These are phyloP conservation scores for Nesoenas mayeri DNA, from an alignment of 2,113 vertebrate genomes.

Conservation along the genomic window DNA sequence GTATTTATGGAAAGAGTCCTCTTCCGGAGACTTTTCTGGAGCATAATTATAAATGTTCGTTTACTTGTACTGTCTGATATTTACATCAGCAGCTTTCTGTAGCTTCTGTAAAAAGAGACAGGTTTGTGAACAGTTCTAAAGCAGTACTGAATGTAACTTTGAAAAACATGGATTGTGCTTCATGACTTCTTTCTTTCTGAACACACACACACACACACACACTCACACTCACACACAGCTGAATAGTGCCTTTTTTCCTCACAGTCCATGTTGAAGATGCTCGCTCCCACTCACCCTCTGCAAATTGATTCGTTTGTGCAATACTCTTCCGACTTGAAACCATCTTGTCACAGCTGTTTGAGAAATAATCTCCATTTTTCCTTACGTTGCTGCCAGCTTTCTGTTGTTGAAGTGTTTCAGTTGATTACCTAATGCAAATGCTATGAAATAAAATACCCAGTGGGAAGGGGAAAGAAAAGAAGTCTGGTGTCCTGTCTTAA, in stretches of 20 bases:
- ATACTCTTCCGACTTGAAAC: conserved; percentile 69
- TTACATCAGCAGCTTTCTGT: conserved; percentile 42
- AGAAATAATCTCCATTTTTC: conserved; percentile 66
- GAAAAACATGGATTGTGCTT: conserved; percentile 72
- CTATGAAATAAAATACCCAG: conserved; percentile 76
- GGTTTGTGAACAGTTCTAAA: conserved; percentile 65
- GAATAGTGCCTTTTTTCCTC: conserved; percentile 75
- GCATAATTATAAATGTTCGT: conserved; percentile 35
- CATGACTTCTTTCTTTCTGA: conserved; percentile 59
- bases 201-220: conserved; percentile 34
- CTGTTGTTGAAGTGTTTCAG: conserved; percentile 76
- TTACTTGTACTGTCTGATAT: conserved; percentile 40
- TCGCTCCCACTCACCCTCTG: conserved; percentile 23
- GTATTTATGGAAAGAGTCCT: conserved; percentile 56
- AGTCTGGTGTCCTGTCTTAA: conserved; percentile 68
- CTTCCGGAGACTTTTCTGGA: conserved; percentile 50
- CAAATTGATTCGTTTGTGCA: conserved; percentile 69
- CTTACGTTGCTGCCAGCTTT: conserved; percentile 71
- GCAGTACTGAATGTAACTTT: conserved; percentile 70
- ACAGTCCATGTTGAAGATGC: conserved; percentile 69
- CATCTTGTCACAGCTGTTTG: conserved; percentile 73
- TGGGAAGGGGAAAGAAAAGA: conserved; percentile 68
- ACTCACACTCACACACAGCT: background rate
- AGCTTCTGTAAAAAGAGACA: conserved; percentile 49
- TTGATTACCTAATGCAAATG: conserved; percentile 78